These are phyloP conservation scores for Pyralis farinalis DNA, from an alignment of 2,888 invertebrate genomes.

Conservation along the genomic window DNA sequence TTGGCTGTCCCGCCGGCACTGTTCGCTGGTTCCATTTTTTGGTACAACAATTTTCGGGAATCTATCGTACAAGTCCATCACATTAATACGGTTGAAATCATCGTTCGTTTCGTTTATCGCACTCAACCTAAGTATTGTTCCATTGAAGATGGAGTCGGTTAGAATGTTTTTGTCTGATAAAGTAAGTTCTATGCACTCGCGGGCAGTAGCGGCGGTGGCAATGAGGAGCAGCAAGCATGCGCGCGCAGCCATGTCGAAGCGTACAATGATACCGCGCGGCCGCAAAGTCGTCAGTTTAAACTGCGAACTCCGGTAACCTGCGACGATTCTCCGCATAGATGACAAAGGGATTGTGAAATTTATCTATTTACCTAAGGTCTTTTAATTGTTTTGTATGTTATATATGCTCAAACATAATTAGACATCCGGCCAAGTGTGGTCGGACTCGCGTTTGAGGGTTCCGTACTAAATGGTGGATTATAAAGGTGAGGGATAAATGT, in stretches of 20 bases:
- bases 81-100: conserved; percentile 44
- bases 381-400: neutral
- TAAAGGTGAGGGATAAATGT: too few relatives aligned
- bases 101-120: conserved; percentile 48
- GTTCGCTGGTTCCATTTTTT: conserved; percentile 64
- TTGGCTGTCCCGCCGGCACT: conserved; percentile 66
- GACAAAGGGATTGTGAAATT: conserved; percentile 43
- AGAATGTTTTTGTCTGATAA: conserved; percentile 48
- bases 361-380: neutral
- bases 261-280: conserved; percentile 47
- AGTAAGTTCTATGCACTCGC: conserved; percentile 70
- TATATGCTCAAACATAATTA: too few relatives aligned
- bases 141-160: conserved; percentile 51
- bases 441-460: too few relatives aligned
- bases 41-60: conserved; percentile 70
- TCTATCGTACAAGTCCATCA: conserved; percentile 58
- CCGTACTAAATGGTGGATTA: too few relatives aligned
- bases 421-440: too few relatives aligned
- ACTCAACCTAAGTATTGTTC: conserved; percentile 49
- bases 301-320: conserved; percentile 23
- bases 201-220: conserved; percentile 41
- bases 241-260: conserved; percentile 64
- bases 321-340: conserved; percentile 6
- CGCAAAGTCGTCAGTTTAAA: conserved; percentile 36
- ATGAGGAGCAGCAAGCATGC: conserved; percentile 53